Conservation (phyloP, 2,113 vertebrate genomes). For the Chiloscyllium plagiosum region DNA sequence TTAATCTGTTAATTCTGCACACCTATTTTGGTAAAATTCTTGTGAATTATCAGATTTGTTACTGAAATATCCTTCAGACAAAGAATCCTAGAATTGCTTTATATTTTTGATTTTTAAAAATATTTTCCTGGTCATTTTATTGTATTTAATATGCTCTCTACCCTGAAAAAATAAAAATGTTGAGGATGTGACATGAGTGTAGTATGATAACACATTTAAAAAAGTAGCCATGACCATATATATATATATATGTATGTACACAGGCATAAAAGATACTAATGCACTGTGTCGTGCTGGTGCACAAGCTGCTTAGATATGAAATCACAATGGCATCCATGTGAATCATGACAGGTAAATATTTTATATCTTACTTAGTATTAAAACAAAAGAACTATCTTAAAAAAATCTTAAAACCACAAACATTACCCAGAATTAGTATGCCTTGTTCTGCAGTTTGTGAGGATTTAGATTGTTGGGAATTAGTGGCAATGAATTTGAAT, state of each 20-base stretch:
- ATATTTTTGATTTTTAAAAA: not conserved
- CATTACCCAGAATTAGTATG: not conserved
- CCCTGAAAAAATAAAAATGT: not conserved
- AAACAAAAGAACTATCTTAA: not conserved
- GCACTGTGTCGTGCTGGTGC: not conserved
- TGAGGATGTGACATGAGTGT: not conserved
- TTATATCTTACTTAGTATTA: not conserved
- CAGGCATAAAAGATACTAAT: not conserved
- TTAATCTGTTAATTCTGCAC: not conserved
- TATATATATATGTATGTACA: no score
- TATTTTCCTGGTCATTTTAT: not conserved
- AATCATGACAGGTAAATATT: not conserved
- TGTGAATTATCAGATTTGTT: not conserved
- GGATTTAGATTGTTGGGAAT: not conserved
- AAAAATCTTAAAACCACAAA: not conserved
- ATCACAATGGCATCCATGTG: constrained; percentile 3
- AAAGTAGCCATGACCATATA: not conserved
- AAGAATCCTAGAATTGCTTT: not conserved
- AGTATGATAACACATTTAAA: not conserved
- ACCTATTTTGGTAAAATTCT: not conserved
- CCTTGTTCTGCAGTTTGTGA: not conserved
- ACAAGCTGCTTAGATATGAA: not conserved
- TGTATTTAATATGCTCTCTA: not conserved
- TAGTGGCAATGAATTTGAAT: not conserved
- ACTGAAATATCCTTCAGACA: not conserved